Conservation (phyloP, 2,888 invertebrate species). For the Galerucella calmariensis region DNA sequence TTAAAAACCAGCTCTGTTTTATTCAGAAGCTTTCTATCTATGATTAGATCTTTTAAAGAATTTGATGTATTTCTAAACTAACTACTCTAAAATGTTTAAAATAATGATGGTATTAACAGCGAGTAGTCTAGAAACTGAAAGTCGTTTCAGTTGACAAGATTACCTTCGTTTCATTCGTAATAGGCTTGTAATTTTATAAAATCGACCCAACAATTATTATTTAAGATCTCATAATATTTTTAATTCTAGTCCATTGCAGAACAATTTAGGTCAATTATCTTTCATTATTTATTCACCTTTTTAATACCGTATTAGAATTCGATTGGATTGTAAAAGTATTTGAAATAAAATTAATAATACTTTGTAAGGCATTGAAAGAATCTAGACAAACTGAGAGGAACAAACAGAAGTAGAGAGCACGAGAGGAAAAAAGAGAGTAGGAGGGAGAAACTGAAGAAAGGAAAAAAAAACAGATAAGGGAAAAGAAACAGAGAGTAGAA, state of each 20-base stretch:
- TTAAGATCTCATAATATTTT: constrained; percentile 35
- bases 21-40: not conserved
- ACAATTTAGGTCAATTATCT: constrained; percentile 38
- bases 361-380: no score
- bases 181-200: constrained; percentile 35
- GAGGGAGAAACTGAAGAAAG: no score
- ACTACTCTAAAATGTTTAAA: constrained; percentile 4
- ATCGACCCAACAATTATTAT: constrained; percentile 32
- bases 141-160: constrained; percentile 47
- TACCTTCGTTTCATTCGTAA: constrained; percentile 43
- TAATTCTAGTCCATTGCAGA: constrained; percentile 15
- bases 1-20: not conserved
- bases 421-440: no score
- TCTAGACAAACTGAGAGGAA: no score
- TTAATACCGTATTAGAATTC: constrained; percentile 9
- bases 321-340: not conserved
- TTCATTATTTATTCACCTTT: constrained; percentile 23
- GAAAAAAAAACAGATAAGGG: no score
- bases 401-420: no score
- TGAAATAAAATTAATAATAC: no score
- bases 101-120: constrained; percentile 14
- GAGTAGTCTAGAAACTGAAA: constrained; percentile 44
- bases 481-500: no score
- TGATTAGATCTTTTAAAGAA: not conserved
- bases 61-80: not conserved